Conservation (phyloP, 2,113 vertebrate genomes). For the Xyrauchen texanus region DNA sequence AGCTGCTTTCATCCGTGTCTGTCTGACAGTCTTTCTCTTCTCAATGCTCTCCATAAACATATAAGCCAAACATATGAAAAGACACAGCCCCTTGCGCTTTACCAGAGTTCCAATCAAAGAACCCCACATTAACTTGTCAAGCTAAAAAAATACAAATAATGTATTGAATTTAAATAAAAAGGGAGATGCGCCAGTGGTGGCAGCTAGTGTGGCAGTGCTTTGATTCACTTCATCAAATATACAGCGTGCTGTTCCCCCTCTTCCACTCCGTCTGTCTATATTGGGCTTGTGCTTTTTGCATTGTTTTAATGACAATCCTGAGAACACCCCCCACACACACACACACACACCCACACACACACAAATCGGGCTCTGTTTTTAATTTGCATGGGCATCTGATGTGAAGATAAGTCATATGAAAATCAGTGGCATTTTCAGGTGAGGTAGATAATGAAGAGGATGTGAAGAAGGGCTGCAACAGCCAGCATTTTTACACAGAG, state of each 20-base stretch:
- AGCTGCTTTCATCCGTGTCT: conserved; percentile 43
- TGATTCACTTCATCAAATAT: conserved; percentile 57
- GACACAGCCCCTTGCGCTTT: conserved; percentile 19
- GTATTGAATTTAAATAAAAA: conserved; percentile 49
- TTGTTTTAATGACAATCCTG: conserved; percentile 53
- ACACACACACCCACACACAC: conserved; percentile 26
- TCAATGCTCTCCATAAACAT: conserved; percentile 36
- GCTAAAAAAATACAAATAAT: conserved; percentile 52
- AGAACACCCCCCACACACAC: conserved; percentile 19
- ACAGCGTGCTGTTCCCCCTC: conserved; percentile 34
- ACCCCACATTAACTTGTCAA: conserved; percentile 54
- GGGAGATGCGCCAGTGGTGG: conserved; percentile 1
- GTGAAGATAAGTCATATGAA: conserved; percentile 52
- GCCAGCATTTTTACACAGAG: conserved; percentile 49
- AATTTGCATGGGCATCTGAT: conserved; percentile 48
- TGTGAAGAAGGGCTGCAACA: conserved; percentile 53
- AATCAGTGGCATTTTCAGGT: conserved; percentile 63
- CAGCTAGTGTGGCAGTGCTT: conserved; percentile 37
- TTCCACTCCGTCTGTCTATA: not conserved
- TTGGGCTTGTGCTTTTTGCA: conserved; percentile 38
- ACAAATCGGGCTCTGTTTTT: not conserved
- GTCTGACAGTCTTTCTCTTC: conserved; percentile 23
- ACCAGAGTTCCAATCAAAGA: conserved; percentile 47
- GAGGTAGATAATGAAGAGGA: conserved; percentile 73
- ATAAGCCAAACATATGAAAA: conserved; percentile 27